Percentiles rank a stretch among this genome's conserved stretches.
Evolutionary conservation across 1,140 invertebrate genomes (phyloP).

Genomic region (Cotesia vestalis): DNA sequence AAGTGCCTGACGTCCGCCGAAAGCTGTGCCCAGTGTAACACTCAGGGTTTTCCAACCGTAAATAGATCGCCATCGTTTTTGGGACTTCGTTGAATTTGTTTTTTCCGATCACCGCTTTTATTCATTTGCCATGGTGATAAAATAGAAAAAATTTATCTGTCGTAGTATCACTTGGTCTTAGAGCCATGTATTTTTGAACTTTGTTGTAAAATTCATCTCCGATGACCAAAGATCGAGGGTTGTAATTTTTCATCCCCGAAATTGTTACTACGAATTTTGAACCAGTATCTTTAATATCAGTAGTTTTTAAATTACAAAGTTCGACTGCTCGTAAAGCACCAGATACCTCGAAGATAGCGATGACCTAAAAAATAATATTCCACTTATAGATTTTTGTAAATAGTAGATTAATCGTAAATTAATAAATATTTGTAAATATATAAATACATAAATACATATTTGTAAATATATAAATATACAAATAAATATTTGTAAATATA

Average conservation of each 20-base stretch:
- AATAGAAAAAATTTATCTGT: conserved; percentile 19
- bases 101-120: conserved; percentile 12
- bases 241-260: conserved; percentile 17
- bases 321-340: conserved; percentile 2
- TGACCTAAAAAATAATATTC: not conserved
- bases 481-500: too few species aligned
- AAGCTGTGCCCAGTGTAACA: conserved; percentile 16
- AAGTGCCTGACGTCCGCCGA: conserved; percentile 12
- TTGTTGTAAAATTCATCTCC: not conserved
- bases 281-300: not conserved
- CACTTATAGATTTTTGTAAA: not conserved
- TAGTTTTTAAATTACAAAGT: conserved; percentile 2
- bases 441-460: too few species aligned
- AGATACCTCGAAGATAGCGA: not conserved
- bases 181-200: conserved; percentile 2
- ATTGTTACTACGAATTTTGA: conserved; percentile 10
- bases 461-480: too few species aligned
- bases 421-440: not conserved
- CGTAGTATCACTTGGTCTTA: conserved; percentile 4
- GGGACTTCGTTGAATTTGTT: conserved; percentile 35
- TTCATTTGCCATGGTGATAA: conserved; percentile 24
- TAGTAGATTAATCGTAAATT: conserved; percentile 24
- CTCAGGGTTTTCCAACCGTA: conserved; percentile 4
- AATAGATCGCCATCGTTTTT: conserved; percentile 30
- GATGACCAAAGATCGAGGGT: conserved; percentile 23